phyloP scores from a whole-genome alignment of 2,113 vertebrate species.

The Tauraco erythrolophus region DNA sequence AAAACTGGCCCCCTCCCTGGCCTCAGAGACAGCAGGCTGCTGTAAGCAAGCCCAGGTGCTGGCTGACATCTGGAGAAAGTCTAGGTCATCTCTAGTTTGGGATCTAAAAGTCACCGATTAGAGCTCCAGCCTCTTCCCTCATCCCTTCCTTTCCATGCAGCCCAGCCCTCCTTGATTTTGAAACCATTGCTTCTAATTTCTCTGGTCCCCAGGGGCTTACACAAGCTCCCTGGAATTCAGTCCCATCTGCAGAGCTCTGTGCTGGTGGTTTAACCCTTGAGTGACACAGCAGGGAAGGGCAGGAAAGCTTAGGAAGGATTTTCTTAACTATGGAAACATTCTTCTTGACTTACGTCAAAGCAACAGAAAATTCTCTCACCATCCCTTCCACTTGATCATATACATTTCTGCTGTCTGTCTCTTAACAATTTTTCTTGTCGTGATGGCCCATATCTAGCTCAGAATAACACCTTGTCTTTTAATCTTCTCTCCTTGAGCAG shows the following conservation, averaged over 20 bases:
- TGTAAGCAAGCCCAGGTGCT: neutral
- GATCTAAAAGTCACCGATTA: neutral
- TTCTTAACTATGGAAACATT: neutral
- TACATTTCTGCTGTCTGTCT: neutral
- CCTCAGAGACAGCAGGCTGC: neutral
- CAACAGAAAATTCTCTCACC: neutral
- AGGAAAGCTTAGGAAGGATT: neutral
- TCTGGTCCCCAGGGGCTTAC: neutral
- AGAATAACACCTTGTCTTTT: neutral
- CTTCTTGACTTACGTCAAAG: neutral
- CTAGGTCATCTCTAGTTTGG: neutral
- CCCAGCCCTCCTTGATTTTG: neutral
- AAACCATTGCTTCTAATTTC: neutral
- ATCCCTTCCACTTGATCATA: neutral
- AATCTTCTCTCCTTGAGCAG: neutral
- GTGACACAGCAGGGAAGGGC: neutral
- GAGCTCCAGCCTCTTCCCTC: neutral
- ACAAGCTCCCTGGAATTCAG: conserved; percentile 11
- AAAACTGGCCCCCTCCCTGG: neutral
- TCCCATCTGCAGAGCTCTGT: neutral
- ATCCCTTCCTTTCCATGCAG: neutral
- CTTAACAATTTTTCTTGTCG: neutral
- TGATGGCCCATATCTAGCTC: neutral
- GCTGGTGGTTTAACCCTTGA: conserved; percentile 24
- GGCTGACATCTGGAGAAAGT: neutral